Percentiles rank a stretch among this genome's conserved stretches.
These are phyloP conservation scores for Betta splendens DNA, from an alignment of 2,797 vertebrate genomes.

Conservation along the genomic window DNA sequence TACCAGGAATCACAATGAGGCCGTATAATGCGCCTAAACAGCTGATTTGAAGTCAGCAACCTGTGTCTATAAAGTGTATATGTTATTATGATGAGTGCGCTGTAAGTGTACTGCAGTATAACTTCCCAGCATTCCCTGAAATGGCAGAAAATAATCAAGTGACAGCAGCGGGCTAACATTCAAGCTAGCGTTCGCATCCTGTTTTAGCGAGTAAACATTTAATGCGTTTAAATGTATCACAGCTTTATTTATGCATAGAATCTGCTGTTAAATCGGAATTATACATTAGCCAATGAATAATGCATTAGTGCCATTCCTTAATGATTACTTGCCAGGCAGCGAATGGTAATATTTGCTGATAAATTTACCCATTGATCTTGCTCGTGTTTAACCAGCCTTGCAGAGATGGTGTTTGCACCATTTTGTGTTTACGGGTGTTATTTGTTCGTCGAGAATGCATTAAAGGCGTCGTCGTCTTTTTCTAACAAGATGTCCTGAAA, in stretches of 20 bases:
- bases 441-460: slow-evolving; percentile 39
- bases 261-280: slow-evolving; percentile 86
- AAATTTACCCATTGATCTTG: slow-evolving; percentile 82
- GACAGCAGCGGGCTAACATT: slow-evolving; percentile 49
- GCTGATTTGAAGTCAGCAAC: slow-evolving; percentile 22
- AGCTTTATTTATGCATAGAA: slow-evolving; percentile 87
- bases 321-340: slow-evolving; percentile 82
- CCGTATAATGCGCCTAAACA: slow-evolving; percentile 1
- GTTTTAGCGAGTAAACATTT: slow-evolving; percentile 84
- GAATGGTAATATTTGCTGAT: slow-evolving; percentile 83
- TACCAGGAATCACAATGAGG: background rate
- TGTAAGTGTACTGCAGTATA: slow-evolving; percentile 35
- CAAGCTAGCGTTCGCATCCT: slow-evolving; percentile 69
- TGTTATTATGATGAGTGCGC: slow-evolving; percentile 37
- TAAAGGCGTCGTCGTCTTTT: slow-evolving; percentile 50
- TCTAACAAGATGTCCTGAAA: slow-evolving; percentile 38
- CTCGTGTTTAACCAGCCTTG: slow-evolving; percentile 74
- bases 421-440: slow-evolving; percentile 44
- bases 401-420: slow-evolving; percentile 46
- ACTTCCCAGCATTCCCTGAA: slow-evolving; percentile 34
- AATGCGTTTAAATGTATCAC: slow-evolving; percentile 82
- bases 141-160: slow-evolving; percentile 49
- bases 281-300: slow-evolving; percentile 85
- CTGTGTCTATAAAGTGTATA: slow-evolving; percentile 20
- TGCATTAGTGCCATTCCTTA: slow-evolving; percentile 80